Evolutionary conservation across 2,888 invertebrate genomes (phyloP).

Genomic region (Stenodema calcarata): DNA sequence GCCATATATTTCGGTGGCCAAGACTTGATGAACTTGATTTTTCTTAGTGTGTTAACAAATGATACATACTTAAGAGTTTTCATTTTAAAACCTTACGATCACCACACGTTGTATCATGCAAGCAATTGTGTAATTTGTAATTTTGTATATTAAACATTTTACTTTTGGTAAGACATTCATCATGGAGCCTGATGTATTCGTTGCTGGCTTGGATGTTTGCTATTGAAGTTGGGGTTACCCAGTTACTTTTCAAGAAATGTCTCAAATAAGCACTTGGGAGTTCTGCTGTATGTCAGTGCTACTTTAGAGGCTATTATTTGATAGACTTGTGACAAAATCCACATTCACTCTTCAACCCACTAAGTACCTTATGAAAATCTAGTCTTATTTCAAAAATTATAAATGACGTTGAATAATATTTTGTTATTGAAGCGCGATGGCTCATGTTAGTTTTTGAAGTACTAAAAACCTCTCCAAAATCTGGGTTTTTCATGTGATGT

Average conservation of each 20-base stretch:
- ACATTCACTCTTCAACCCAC: not conserved
- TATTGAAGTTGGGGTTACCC: not conserved
- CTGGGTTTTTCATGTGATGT: not conserved
- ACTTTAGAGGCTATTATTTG: not conserved
- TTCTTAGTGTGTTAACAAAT: slow-evolving; percentile 12
- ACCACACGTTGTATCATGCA: slow-evolving; percentile 28
- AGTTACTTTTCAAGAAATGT: not conserved
- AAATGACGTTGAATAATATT: slow-evolving; percentile 5
- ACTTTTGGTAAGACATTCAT: slow-evolving; percentile 29
- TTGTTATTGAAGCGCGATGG: not conserved
- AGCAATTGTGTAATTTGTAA: slow-evolving; percentile 40
- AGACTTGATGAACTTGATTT: slow-evolving; percentile 5
- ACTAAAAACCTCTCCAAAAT: not conserved
- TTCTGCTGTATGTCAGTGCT: not conserved
- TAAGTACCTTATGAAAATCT: slow-evolving; percentile 5
- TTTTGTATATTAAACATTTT: slow-evolving; percentile 36
- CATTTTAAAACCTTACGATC: slow-evolving; percentile 16
- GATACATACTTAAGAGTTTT: slow-evolving; percentile 4
- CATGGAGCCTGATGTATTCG: not conserved
- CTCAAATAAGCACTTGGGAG: not conserved
- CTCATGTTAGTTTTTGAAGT: not conserved
- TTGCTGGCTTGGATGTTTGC: not conserved
- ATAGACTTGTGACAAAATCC: not conserved
- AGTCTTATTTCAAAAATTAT: slow-evolving; percentile 7
- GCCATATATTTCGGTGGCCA: slow-evolving; percentile 5